Percentiles rank a stretch among this genome's conserved stretches.
These are phyloP conservation scores for Drosophila setosimentum DNA, from an alignment of 2,888 invertebrate genomes.

Conservation along the genomic window DNA sequence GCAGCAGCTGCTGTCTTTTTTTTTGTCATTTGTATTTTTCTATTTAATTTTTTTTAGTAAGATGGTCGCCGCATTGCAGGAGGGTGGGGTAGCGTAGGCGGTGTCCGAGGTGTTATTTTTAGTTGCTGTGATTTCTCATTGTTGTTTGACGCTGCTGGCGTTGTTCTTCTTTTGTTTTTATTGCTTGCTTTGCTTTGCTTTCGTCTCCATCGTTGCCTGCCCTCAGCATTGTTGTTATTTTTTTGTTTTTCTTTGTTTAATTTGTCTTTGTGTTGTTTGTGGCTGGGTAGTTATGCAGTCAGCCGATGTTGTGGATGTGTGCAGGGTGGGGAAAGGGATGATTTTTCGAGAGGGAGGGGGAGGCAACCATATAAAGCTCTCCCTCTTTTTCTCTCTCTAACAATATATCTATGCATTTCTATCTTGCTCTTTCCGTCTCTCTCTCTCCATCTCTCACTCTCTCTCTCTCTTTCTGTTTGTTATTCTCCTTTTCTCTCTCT, in stretches of 20 bases:
- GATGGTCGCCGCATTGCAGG: constrained; percentile 26
- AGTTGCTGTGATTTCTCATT: constrained; percentile 69
- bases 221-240: constrained; percentile 34
- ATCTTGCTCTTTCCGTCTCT: neutral
- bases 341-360: neutral
- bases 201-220: constrained; percentile 17
- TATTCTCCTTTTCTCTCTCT: no score
- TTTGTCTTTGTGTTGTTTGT: constrained; percentile 67
- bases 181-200: constrained; percentile 13
- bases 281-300: constrained; percentile 39
- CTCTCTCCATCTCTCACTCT: neutral
- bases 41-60: constrained; percentile 37
- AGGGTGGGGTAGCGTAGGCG: constrained; percentile 21
- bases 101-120: constrained; percentile 48
- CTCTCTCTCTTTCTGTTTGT: neutral
- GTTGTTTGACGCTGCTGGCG: constrained; percentile 66
- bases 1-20: constrained; percentile 24
- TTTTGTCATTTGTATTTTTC: constrained; percentile 7
- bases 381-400: neutral
- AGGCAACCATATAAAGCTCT: neutral
- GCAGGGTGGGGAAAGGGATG: neutral
- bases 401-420: neutral
- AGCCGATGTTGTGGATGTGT: neutral
- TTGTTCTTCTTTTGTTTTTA: constrained; percentile 15
- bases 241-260: constrained; percentile 75